A percentile compares a stretch with the other conserved stretches of the same genome.
Conservation (phyloP, 2,888 invertebrate genomes). For the Torymus auratus region DNA sequence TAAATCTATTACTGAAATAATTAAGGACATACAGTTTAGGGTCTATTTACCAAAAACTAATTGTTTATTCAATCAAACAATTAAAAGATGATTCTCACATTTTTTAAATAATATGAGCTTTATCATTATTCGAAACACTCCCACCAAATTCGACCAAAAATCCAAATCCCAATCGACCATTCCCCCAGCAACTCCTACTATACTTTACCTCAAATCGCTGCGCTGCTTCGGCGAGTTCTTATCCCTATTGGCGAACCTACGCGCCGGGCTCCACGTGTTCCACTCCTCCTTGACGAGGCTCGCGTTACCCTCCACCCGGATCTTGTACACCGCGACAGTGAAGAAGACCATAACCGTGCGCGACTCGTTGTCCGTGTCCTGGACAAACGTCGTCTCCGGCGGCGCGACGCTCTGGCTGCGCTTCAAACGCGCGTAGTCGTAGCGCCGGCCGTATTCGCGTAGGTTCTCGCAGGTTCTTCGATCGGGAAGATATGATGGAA, state of each 20-base stretch:
- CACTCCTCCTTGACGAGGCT: slow-evolving; percentile 55
- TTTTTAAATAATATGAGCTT: too few species aligned
- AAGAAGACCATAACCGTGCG: slow-evolving; percentile 68
- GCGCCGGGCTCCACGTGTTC: slow-evolving; percentile 49
- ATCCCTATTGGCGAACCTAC: slow-evolving; percentile 3
- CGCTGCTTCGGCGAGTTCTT: slow-evolving; percentile 15
- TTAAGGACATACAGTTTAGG: too few species aligned
- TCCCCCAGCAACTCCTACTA: too few species aligned
- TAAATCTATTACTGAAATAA: too few species aligned
- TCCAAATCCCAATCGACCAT: too few species aligned
- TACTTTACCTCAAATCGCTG: slow-evolving; percentile 29
- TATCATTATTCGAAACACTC: too few species aligned
- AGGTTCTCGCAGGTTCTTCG: slow-evolving; percentile 60
- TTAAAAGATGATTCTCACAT: too few species aligned
- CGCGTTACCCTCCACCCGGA: slow-evolving; percentile 66
- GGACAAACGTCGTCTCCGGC: slow-evolving; percentile 40
- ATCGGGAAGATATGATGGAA: too few species aligned
- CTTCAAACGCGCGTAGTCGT: slow-evolving; percentile 51
- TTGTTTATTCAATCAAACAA: too few species aligned
- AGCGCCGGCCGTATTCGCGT: slow-evolving; percentile 55
- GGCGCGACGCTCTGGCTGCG: slow-evolving; percentile 40
- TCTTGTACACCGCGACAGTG: slow-evolving; percentile 71
- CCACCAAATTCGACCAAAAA: too few species aligned
- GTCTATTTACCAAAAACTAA: too few species aligned
- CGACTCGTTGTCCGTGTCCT: slow-evolving; percentile 29